phyloP scores from a whole-genome alignment of 2,113 vertebrate species.

The Chiloscyllium plagiosum region DNA sequence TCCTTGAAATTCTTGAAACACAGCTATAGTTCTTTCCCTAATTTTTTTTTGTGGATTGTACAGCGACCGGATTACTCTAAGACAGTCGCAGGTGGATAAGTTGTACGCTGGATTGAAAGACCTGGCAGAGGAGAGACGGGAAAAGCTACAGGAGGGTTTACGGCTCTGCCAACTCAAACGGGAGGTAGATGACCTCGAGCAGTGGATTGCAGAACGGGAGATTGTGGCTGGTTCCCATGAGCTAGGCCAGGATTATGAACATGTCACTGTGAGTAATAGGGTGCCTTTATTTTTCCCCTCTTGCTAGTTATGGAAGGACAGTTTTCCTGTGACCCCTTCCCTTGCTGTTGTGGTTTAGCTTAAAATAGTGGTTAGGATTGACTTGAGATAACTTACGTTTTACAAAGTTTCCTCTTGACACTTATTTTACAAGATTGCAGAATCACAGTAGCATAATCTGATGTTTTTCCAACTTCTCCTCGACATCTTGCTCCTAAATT shows the following conservation, averaged over 20 bases:
- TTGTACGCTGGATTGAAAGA: conserved; percentile 80
- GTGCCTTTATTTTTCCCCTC: not conserved
- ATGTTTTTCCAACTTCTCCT: not conserved
- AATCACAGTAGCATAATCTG: not conserved
- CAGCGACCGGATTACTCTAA: conserved; percentile 72
- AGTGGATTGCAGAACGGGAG: conserved; percentile 90
- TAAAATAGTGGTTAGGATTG: not conserved
- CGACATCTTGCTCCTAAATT: not conserved
- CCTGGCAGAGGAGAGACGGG: conserved; percentile 74
- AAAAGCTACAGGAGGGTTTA: conserved; percentile 76
- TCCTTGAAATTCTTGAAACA: not conserved
- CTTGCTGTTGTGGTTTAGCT: not conserved
- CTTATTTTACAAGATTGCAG: not conserved
- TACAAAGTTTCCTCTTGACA: not conserved
- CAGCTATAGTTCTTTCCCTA: not conserved
- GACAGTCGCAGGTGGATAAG: conserved; percentile 85
- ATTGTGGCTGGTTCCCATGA: conserved; percentile 89
- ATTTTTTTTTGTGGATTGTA: not conserved
- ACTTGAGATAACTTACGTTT: not conserved
- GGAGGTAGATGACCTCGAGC: conserved; percentile 88
- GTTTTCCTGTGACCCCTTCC: not conserved
- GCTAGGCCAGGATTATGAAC: conserved; percentile 92
- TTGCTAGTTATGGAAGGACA: conserved; percentile 56
- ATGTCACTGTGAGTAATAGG: conserved; percentile 71
- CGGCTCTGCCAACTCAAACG: conserved; percentile 82